Conservation (phyloP, 2,113 vertebrate species). For the Daboia siamensis region DNA sequence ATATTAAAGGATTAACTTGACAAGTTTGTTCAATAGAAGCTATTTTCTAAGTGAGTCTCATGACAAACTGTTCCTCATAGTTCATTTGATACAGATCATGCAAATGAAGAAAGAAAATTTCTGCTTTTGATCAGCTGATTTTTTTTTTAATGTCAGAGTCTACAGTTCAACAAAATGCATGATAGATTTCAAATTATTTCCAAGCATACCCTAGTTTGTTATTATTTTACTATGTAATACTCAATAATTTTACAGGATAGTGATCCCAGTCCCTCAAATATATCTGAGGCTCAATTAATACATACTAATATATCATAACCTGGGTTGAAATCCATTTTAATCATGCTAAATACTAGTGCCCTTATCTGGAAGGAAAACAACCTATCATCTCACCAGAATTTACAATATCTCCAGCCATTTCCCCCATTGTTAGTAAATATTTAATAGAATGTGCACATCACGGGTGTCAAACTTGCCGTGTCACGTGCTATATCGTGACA, state of each 20-base stretch:
- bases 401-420: not conserved
- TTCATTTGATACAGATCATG: not conserved
- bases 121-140: slow-evolving; percentile 7
- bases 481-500: too few relatives aligned
- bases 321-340: not conserved
- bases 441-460: not conserved
- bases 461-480: too few relatives aligned
- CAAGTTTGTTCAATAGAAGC: not conserved
- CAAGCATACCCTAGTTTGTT: not conserved
- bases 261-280: not conserved
- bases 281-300: not conserved
- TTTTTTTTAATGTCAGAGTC: not conserved
- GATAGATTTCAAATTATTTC: not conserved
- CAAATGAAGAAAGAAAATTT: not conserved
- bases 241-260: not conserved
- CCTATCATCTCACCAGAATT: not conserved
- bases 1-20: not conserved
- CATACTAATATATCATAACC: not conserved
- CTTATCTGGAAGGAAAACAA: not conserved
- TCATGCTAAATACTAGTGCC: not conserved
- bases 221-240: not conserved
- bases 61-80: slow-evolving; percentile 7
- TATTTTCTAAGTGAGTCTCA: slow-evolving; percentile 1
- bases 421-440: not conserved
- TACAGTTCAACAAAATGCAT: not conserved